Conservation (phyloP, 2,797 vertebrate species). For the Coccyzus lansbergi region DNA sequence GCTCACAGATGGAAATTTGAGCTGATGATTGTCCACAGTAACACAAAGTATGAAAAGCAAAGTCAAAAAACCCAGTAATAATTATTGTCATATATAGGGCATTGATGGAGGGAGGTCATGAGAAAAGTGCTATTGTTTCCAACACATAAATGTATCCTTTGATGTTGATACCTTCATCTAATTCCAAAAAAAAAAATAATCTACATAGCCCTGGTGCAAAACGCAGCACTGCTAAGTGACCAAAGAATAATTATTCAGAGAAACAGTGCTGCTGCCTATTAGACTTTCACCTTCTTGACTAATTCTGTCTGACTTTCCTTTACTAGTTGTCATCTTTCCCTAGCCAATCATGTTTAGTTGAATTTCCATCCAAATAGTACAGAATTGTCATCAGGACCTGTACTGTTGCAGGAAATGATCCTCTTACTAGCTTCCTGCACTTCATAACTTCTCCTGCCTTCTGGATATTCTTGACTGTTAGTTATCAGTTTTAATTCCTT, state of each 20-base stretch:
- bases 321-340: neutral
- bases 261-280: neutral
- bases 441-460: neutral
- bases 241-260: neutral
- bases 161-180: neutral
- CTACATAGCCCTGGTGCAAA: no score
- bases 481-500: neutral
- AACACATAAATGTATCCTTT: neutral
- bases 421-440: neutral
- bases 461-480: neutral
- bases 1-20: neutral
- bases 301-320: neutral
- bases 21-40: neutral
- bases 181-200: neutral
- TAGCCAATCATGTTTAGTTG: neutral
- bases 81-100: no score
- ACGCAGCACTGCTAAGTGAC: neutral
- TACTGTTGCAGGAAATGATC: neutral
- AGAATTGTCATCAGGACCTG: neutral
- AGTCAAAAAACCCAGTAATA: neutral
- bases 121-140: neutral
- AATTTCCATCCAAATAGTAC: neutral
- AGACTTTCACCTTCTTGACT: neutral
- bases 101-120: neutral
- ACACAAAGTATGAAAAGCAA: neutral